Percentiles rank a stretch among this genome's conserved stretches.
phyloP scores from a whole-genome alignment of 2,113 vertebrate species.

The Chaetodon trifascialis region DNA sequence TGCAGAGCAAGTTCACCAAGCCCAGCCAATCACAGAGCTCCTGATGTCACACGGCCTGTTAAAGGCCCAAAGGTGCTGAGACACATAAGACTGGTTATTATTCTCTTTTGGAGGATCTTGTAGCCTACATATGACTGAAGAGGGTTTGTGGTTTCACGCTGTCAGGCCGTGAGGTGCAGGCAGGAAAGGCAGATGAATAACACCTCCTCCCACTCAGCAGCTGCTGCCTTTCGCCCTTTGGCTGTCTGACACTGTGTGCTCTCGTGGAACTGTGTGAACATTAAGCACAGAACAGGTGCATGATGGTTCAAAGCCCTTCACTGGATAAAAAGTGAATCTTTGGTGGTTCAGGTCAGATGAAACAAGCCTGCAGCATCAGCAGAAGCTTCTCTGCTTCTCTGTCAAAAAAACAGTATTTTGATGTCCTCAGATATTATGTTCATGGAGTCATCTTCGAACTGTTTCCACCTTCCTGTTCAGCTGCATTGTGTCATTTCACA shows the following conservation, averaged over 20 bases:
- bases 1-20: conserved; percentile 95
- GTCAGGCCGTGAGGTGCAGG: neutral
- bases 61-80: neutral
- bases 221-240: no score
- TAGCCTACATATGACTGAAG: neutral
- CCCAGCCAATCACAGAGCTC: conserved; percentile 48
- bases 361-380: neutral
- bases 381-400: neutral
- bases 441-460: neutral
- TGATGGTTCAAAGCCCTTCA: neutral
- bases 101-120: no score
- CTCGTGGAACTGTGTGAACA: neutral
- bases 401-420: neutral
- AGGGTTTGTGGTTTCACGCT: no score
- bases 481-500: conserved; percentile 5
- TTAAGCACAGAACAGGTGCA: neutral
- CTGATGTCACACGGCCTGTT: neutral
- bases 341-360: neutral
- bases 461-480: neutral
- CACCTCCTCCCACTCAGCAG: no score
- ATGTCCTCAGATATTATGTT: neutral
- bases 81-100: neutral
- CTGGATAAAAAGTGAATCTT: neutral
- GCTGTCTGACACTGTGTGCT: no score
- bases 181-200: no score